A percentile compares a stretch with the other conserved stretches of the same genome.
These are phyloP conservation scores for Eilema griseolum DNA, from an alignment of 2,888 invertebrate genomes.

Conservation along the genomic window DNA sequence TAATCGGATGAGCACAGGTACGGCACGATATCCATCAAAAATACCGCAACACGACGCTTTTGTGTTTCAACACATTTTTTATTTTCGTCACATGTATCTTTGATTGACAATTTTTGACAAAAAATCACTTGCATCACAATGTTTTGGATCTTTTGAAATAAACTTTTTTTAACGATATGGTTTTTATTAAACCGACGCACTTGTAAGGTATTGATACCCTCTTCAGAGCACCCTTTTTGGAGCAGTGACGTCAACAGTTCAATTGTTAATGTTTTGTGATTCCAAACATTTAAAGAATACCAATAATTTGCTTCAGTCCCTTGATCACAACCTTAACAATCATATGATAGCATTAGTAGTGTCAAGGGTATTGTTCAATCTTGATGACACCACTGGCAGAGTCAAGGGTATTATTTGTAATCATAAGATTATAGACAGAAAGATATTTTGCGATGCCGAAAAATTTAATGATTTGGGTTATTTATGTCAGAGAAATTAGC, in stretches of 20 bases:
- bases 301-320: no score
- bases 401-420: no score
- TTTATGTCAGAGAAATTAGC: no score
- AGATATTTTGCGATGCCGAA: no score
- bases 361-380: no score
- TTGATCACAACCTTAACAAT: no score
- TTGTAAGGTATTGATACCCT: neutral
- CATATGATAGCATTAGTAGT: no score
- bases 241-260: neutral
- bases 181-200: neutral
- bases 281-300: no score
- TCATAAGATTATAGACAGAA: no score
- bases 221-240: neutral
- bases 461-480: no score
- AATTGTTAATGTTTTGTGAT: no score
- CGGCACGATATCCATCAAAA: slow-evolving; percentile 29
- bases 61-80: slow-evolving; percentile 32
- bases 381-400: no score
- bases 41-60: slow-evolving; percentile 35
- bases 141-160: neutral
- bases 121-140: neutral
- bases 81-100: slow-evolving; percentile 41
- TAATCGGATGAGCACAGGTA: slow-evolving; percentile 49
- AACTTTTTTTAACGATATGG: neutral
- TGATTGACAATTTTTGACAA: slow-evolving; percentile 17